phyloP scores from a whole-genome alignment of 2,888 invertebrate genomes.

The Lithophane leautieri region DNA sequence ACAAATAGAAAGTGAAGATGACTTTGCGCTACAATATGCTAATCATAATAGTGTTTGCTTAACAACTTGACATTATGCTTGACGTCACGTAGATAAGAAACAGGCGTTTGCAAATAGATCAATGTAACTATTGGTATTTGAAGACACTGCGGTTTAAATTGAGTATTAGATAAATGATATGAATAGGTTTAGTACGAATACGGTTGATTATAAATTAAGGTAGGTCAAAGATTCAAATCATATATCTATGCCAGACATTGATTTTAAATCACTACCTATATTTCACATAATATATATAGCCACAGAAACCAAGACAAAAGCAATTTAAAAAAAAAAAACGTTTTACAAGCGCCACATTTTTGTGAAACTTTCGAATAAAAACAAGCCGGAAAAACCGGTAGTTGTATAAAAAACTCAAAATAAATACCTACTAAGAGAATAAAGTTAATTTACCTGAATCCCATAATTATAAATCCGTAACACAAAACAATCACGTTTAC shows the following conservation, averaged over 20 bases:
- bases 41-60: background rate
- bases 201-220: background rate
- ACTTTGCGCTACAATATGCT: conserved; percentile 9
- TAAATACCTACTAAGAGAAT: conserved; percentile 16
- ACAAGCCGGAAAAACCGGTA: conserved; percentile 24
- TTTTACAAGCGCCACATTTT: conserved; percentile 24
- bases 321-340: conserved; percentile 11
- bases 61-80: conserved; percentile 19
- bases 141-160: background rate
- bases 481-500: conserved; percentile 66
- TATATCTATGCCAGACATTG: background rate
- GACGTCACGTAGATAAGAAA: conserved; percentile 16
- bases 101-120: background rate
- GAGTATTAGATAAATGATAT: background rate
- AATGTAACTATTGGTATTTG: background rate
- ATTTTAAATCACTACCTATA: background rate
- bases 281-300: background rate
- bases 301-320: background rate
- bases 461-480: conserved; percentile 67
- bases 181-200: background rate
- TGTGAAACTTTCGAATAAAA: conserved; percentile 54
- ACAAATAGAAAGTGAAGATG: conserved; percentile 43
- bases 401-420: background rate
- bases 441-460: conserved; percentile 63
- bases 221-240: background rate